These are phyloP conservation scores for Ophraella communa DNA, from an alignment of 2,888 invertebrate species.

Conservation along the genomic window DNA sequence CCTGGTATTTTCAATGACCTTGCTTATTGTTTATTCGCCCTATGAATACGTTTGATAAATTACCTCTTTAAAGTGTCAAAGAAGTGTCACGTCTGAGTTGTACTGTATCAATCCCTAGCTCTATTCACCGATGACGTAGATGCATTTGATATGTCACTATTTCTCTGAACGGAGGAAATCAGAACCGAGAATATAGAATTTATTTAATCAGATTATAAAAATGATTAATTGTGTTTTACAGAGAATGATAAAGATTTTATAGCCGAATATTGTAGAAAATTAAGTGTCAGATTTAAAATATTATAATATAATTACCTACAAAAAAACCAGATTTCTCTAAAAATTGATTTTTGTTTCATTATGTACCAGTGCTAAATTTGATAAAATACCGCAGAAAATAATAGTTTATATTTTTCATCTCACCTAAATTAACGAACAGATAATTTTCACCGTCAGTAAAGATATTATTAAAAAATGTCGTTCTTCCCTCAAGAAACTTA, in stretches of 20 bases:
- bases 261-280: neutral
- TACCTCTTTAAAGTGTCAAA: conserved; percentile 54
- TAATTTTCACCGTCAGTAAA: no score
- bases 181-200: neutral
- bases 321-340: no score
- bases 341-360: no score
- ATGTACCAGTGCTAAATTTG: no score
- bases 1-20: conserved; percentile 21
- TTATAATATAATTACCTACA: no score
- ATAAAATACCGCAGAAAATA: no score
- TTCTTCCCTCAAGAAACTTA: no score
- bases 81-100: conserved; percentile 50
- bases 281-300: no score
- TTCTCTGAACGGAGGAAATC: conserved; percentile 13
- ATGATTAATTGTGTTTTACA: neutral
- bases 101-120: conserved; percentile 45
- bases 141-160: conserved; percentile 18
- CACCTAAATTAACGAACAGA: no score
- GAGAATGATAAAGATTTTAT: neutral
- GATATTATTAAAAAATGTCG: no score
- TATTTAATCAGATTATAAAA: conserved; percentile 1
- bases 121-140: conserved; percentile 23
- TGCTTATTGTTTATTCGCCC: conserved; percentile 34
- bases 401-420: no score
- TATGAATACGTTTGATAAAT: conserved; percentile 48